Percentiles rank a stretch among this genome's conserved stretches.
Evolutionary conservation across 2,888 invertebrate species (phyloP).

Genomic region (Hydropsyche betteni): DNA sequence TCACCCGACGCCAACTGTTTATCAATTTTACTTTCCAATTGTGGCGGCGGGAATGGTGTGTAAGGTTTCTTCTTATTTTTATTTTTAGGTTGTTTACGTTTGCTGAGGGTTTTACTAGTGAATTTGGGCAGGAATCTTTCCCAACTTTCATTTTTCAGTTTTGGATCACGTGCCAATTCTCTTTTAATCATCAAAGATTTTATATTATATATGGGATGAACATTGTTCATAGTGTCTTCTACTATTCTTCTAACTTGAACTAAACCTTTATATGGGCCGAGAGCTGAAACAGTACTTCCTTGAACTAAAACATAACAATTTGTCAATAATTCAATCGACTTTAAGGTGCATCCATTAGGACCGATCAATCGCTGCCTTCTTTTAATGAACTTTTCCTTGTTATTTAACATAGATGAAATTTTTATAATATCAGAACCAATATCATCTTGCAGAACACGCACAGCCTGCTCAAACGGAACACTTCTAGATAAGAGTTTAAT

Average conservation of each 20-base stretch:
- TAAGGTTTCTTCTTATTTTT: conserved; percentile 92
- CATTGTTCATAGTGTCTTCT: conserved; percentile 97
- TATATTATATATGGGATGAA: conserved; percentile 98
- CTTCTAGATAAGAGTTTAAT: conserved; percentile 94
- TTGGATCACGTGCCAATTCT: conserved; percentile 93
- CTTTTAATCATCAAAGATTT: conserved; percentile 97
- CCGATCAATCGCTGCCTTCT: conserved; percentile 94
- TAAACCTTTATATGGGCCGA: conserved; percentile 95
- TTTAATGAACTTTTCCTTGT: conserved; percentile 94
- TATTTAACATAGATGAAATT: conserved; percentile 88
- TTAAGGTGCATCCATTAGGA: conserved; percentile 97
- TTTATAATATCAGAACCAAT: conserved; percentile 95
- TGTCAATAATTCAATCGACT: conserved; percentile 95
- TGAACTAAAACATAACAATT: conserved; percentile 97
- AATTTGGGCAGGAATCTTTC: conserved; percentile 96
- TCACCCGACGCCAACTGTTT: conserved; percentile 94
- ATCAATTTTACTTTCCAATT: conserved; percentile 92
- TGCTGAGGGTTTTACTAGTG: conserved; percentile 81
- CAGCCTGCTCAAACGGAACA: conserved; percentile 96
- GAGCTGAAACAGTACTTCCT: conserved; percentile 94
- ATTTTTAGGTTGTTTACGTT: conserved; percentile 87
- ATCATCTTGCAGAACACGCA: conserved; percentile 86
- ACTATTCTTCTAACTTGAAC: conserved; percentile 89
- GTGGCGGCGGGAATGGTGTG: conserved; percentile 97
- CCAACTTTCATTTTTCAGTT: conserved; percentile 93